Evolutionary conservation across 2,888 invertebrate species (phyloP).

Genomic region (Nomada flava): DNA sequence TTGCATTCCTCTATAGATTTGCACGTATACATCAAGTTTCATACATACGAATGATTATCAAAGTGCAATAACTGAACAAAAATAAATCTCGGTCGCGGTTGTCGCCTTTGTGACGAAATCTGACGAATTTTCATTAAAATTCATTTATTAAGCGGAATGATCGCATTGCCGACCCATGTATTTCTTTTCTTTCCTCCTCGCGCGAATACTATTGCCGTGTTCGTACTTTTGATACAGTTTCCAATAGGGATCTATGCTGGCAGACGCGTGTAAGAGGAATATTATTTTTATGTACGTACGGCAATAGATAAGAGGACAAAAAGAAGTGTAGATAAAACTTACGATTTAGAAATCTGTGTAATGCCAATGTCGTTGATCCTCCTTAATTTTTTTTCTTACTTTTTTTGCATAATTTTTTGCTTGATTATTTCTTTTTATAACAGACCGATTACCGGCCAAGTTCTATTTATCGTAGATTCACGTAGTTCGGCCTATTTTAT

Average conservation of each 20-base stretch:
- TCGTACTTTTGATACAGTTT: background rate
- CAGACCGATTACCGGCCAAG: too few species aligned
- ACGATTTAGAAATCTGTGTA: slow-evolving; percentile 7
- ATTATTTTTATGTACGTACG: slow-evolving; percentile 5
- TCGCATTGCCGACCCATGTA: background rate
- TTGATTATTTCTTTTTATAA: background rate
- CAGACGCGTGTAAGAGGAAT: background rate
- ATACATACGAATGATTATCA: slow-evolving; percentile 12
- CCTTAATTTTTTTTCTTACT: background rate
- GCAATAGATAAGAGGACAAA: slow-evolving; percentile 13
- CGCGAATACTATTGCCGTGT: background rate
- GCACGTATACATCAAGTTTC: background rate
- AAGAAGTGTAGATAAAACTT: slow-evolving; percentile 6
- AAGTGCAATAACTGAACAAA: slow-evolving; percentile 38
- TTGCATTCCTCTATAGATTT: too few species aligned
- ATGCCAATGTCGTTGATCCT: background rate
- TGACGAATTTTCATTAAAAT: background rate
- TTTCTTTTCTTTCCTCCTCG: background rate
- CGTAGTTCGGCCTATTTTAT: too few species aligned
- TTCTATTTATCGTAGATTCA: background rate
- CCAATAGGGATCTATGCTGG: background rate
- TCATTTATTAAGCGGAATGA: background rate
- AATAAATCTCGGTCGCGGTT: slow-evolving; percentile 10
- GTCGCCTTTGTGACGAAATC: slow-evolving; percentile 15
- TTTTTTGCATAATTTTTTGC: background rate